Conservation (phyloP, 2,113 vertebrate genomes). For the Pygoscelis adeliae region DNA sequence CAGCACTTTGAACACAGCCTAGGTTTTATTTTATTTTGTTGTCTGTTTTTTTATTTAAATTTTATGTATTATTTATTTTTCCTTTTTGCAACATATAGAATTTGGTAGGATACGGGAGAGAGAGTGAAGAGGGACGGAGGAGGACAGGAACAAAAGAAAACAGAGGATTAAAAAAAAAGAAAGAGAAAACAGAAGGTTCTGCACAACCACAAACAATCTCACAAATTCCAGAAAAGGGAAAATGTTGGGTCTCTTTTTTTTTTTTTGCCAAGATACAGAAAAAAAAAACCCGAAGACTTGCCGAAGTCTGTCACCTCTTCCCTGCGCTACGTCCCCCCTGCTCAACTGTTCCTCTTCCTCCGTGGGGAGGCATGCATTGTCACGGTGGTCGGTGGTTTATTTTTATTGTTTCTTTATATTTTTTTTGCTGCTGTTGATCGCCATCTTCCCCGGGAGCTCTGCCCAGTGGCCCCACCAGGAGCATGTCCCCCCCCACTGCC, state of each 20-base stretch:
- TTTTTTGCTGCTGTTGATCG: slow-evolving; percentile 36
- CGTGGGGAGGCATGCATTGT: slow-evolving; percentile 50
- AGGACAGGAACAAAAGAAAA: slow-evolving; percentile 24
- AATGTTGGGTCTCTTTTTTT: background rate
- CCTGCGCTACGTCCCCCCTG: background rate
- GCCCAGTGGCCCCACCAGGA: background rate
- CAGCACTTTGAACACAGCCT: slow-evolving; percentile 89
- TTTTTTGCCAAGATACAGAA: slow-evolving; percentile 42
- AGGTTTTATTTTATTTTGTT: slow-evolving; percentile 71
- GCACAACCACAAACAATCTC: slow-evolving; percentile 83
- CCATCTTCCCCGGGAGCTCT: background rate
- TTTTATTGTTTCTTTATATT: background rate
- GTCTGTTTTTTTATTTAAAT: slow-evolving; percentile 40
- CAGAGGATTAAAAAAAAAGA: background rate
- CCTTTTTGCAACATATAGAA: slow-evolving; percentile 78
- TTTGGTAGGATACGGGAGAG: slow-evolving; percentile 19
- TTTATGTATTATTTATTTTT: slow-evolving; percentile 42
- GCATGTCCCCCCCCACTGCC: background rate
- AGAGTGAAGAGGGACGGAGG: slow-evolving; percentile 13
- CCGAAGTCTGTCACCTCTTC: background rate
- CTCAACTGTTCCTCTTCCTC: slow-evolving; percentile 55
- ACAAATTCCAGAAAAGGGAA: slow-evolving; percentile 77
- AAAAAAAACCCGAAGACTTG: background rate
- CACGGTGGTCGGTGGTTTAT: background rate
- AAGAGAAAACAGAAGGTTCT: slow-evolving; percentile 55